Conservation (phyloP, 2,888 invertebrate genomes). For the Herminia tarsipennalis region DNA sequence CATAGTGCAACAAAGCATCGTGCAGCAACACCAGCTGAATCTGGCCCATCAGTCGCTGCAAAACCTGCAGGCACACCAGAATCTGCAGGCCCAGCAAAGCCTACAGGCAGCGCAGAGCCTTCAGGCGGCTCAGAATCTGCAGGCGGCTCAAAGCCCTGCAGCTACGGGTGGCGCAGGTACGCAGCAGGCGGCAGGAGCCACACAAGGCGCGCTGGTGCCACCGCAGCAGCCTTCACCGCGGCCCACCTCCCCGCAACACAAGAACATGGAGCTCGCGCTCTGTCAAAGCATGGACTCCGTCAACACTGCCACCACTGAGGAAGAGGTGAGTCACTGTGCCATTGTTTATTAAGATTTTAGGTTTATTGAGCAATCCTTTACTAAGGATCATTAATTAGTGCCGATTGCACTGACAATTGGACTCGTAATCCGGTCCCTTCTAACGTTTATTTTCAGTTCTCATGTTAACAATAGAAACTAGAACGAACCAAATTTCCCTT, state of each 20-base stretch:
- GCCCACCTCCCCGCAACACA: slow-evolving; percentile 74
- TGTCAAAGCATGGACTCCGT: slow-evolving; percentile 99
- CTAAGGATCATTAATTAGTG: slow-evolving; percentile 24
- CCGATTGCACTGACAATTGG: slow-evolving; percentile 24
- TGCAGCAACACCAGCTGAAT: slow-evolving; percentile 80
- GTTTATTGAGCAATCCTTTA: neutral
- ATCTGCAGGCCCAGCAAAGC: slow-evolving; percentile 58
- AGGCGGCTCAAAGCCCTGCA: slow-evolving; percentile 67
- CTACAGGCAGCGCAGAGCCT: slow-evolving; percentile 66
- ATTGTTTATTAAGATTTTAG: neutral
- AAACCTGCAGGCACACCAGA: slow-evolving; percentile 71
- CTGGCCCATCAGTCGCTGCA: slow-evolving; percentile 80
- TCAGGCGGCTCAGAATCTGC: slow-evolving; percentile 56
- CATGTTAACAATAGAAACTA: slow-evolving; percentile 56
- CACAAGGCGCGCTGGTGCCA: slow-evolving; percentile 77
- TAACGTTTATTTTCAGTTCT: slow-evolving; percentile 35
- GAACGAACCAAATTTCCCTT: slow-evolving; percentile 52
- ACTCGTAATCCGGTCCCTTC: slow-evolving; percentile 37
- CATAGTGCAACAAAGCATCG: slow-evolving; percentile 80
- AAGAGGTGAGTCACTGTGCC: slow-evolving; percentile 91
- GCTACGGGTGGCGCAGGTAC: slow-evolving; percentile 71
- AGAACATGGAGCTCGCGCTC: slow-evolving; percentile 89
- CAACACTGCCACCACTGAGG: slow-evolving; percentile 97
- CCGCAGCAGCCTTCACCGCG: slow-evolving; percentile 79
- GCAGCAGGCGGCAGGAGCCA: slow-evolving; percentile 72